A percentile compares a stretch with the other conserved stretches of the same genome.
Evolutionary conservation across 2,888 invertebrate genomes (phyloP).

Genomic region (Charanyca ferruginea): DNA sequence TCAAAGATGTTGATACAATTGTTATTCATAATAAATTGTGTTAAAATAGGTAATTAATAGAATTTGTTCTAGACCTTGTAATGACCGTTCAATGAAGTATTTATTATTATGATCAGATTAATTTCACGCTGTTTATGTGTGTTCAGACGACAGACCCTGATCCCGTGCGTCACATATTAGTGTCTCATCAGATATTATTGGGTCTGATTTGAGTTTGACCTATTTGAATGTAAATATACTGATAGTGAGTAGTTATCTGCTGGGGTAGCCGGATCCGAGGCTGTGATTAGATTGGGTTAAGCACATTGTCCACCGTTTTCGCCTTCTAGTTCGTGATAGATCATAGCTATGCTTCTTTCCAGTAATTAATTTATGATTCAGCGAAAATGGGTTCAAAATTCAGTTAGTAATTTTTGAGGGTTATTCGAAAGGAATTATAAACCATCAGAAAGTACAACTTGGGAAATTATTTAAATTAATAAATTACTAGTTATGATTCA

Average conservation of each 20-base stretch:
- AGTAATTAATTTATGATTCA: not conserved
- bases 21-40: conserved; percentile 12
- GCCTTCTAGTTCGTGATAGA: not conserved
- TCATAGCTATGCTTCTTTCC: not conserved
- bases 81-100: conserved; percentile 26
- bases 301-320: conserved; percentile 3
- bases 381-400: not conserved
- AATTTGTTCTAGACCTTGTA: conserved; percentile 36
- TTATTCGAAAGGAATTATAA: not conserved
- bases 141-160: conserved; percentile 72
- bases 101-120: conserved; percentile 38
- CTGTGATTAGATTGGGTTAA: not conserved
- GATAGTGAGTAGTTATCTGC: conserved; percentile 51
- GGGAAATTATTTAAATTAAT: not conserved
- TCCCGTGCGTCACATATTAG: conserved; percentile 73
- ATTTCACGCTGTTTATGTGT: conserved; percentile 64
- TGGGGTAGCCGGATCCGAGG: conserved; percentile 31
- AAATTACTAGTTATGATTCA: conserved; percentile 4
- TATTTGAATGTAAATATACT: conserved; percentile 63
- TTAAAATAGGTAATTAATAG: conserved; percentile 5
- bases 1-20: conserved; percentile 23
- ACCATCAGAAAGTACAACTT: not conserved
- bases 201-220: conserved; percentile 72
- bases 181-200: conserved; percentile 70
- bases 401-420: not conserved